Evolutionary conservation across 2,797 vertebrate species (phyloP).

Genomic region (Gouania willdenowi): DNA sequence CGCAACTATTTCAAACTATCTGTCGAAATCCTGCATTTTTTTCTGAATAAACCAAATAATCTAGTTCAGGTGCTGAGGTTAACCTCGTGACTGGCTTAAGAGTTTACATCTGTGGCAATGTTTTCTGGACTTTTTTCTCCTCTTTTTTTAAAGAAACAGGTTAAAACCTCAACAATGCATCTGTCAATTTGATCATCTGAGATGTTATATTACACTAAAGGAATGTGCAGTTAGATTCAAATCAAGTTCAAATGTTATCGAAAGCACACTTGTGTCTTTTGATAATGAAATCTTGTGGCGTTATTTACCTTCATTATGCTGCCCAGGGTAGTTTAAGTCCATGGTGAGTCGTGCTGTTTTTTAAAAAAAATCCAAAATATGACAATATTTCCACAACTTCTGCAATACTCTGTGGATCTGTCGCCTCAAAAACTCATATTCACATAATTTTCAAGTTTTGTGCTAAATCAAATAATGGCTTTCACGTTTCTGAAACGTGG

Average conservation of each 20-base stretch:
- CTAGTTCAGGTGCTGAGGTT: constrained; percentile 12
- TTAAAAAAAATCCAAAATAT: too few species aligned
- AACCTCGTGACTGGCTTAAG: constrained; percentile 18
- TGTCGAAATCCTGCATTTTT: not conserved
- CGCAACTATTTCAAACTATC: not conserved
- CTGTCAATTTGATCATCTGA: too few species aligned
- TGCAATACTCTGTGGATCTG: not conserved
- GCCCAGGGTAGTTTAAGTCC: too few species aligned
- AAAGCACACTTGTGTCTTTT: constrained; percentile 5
- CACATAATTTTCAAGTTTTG: not conserved
- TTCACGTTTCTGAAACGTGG: not conserved
- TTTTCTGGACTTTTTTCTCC: constrained; percentile 4
- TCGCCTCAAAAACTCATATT: too few species aligned
- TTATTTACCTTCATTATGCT: too few species aligned
- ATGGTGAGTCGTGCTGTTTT: too few species aligned
- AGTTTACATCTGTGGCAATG: constrained; percentile 9
- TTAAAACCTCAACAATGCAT: constrained; percentile 15
- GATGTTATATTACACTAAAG: too few species aligned
- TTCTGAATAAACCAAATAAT: constrained; percentile 1
- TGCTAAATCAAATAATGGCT: not conserved
- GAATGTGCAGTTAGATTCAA: too few species aligned
- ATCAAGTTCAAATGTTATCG: constrained; percentile 6
- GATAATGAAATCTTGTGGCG: too few species aligned
- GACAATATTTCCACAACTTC: too few species aligned
- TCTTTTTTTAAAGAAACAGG: constrained; percentile 7